Evolutionary conservation across 2,888 invertebrate species (phyloP).

Genomic region (Hoplodrina ambigua): DNA sequence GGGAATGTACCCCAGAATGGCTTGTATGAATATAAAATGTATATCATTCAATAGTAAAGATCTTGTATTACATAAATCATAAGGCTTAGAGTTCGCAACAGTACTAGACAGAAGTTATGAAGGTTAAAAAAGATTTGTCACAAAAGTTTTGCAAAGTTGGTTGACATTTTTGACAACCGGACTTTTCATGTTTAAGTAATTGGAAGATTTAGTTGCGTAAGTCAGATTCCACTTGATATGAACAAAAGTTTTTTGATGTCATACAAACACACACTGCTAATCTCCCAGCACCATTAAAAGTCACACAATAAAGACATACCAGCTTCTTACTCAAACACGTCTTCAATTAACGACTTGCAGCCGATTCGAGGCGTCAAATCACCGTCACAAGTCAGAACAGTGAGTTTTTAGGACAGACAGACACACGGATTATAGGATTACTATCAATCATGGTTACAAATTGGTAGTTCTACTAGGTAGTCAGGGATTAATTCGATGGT

Average conservation of each 20-base stretch:
- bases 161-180: too few species aligned
- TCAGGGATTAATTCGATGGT: conserved; percentile 65
- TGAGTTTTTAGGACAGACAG: conserved; percentile 76
- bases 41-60: too few species aligned
- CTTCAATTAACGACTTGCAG: conserved; percentile 50
- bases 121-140: too few species aligned
- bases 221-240: neutral
- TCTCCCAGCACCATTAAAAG: conserved; percentile 17
- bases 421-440: conserved; percentile 85
- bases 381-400: conserved; percentile 64
- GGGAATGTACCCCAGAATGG: too few species aligned
- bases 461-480: conserved; percentile 83
- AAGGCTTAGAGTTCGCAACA: too few species aligned
- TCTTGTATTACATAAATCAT: too few species aligned
- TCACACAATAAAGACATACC: conserved; percentile 29
- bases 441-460: conserved; percentile 86
- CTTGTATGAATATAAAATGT: too few species aligned
- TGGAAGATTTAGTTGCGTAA: neutral
- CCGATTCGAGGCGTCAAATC: conserved; percentile 54
- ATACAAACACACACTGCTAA: neutral
- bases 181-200: neutral
- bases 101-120: too few species aligned
- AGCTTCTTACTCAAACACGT: conserved; percentile 31
- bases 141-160: too few species aligned
- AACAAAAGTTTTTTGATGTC: conserved; percentile 4